These are phyloP conservation scores for Pachyuromys duprasi DNA, from an alignment of 2,797 vertebrate genomes.

Conservation along the genomic window DNA sequence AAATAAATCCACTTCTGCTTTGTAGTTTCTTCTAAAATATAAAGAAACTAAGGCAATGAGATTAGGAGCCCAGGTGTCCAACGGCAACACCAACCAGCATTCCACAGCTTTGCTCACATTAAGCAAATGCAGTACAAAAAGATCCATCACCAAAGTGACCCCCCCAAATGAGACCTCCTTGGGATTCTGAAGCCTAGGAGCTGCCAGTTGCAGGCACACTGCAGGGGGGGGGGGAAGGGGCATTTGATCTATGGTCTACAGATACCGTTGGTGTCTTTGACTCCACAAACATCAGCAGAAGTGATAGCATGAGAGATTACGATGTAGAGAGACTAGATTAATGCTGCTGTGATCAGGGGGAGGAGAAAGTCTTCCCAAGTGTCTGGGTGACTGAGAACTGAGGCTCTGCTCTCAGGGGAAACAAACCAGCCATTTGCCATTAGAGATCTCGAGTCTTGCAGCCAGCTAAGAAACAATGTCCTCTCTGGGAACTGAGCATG, in stretches of 20 bases:
- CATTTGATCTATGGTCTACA: neutral
- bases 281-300: too few species aligned
- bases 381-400: fast-evolving
- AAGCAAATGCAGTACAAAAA: neutral
- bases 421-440: neutral
- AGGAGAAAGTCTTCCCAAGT: neutral
- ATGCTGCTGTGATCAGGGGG: neutral
- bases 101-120: fast-evolving
- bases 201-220: neutral
- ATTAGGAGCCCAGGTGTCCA: neutral
- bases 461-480: neutral
- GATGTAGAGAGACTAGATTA: fast-evolving
- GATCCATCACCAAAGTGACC: neutral
- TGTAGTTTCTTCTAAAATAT: neutral
- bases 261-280: fast-evolving
- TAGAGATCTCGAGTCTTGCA: neutral
- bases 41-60: neutral
- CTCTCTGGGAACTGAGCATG: neutral
- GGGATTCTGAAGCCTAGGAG: neutral
- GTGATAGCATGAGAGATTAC: fast-evolving
- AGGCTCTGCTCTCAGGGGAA: neutral
- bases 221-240: fast-evolving
- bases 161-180: neutral
- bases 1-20: neutral
- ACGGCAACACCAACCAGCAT: neutral